These are phyloP conservation scores for Drosophila buzzatii DNA, from an alignment of 2,888 invertebrate genomes.

Conservation along the genomic window DNA sequence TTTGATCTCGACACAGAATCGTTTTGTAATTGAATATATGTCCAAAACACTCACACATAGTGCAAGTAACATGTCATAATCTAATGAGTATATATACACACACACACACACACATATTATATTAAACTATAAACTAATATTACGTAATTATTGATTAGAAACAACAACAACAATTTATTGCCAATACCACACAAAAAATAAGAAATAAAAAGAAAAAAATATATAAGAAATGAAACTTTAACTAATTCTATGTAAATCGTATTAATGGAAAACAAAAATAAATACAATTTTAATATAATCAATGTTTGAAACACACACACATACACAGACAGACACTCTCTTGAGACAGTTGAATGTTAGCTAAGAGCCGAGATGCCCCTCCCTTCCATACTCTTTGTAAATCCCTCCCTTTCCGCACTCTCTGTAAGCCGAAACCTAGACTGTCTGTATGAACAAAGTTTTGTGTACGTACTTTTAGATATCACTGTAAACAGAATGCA, in stretches of 20 bases:
- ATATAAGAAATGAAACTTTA: slow-evolving; percentile 44
- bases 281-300: slow-evolving; percentile 67
- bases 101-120: slow-evolving; percentile 5
- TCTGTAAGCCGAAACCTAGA: slow-evolving; percentile 45
- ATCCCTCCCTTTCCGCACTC: slow-evolving; percentile 4
- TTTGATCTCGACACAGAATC: not conserved
- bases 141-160: slow-evolving; percentile 49
- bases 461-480: slow-evolving; percentile 64
- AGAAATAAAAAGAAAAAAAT: slow-evolving; percentile 2
- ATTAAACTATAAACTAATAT: slow-evolving; percentile 36
- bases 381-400: slow-evolving; percentile 11
- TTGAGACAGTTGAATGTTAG: slow-evolving; percentile 38
- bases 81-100: slow-evolving; percentile 45
- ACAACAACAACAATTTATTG: slow-evolving; percentile 56
- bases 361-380: slow-evolving; percentile 21
- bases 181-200: slow-evolving; percentile 61
- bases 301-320: slow-evolving; percentile 38
- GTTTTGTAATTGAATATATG: slow-evolving; percentile 18
- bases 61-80: slow-evolving; percentile 71
- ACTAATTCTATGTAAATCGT: slow-evolving; percentile 55
- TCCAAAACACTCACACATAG: slow-evolving; percentile 32
- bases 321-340: slow-evolving; percentile 4
- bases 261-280: slow-evolving; percentile 41
- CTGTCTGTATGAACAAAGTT: slow-evolving; percentile 65
- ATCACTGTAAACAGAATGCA: slow-evolving; percentile 75